Conservation (phyloP, 2,888 invertebrate species). For the Pachymerium ferrugineum region DNA sequence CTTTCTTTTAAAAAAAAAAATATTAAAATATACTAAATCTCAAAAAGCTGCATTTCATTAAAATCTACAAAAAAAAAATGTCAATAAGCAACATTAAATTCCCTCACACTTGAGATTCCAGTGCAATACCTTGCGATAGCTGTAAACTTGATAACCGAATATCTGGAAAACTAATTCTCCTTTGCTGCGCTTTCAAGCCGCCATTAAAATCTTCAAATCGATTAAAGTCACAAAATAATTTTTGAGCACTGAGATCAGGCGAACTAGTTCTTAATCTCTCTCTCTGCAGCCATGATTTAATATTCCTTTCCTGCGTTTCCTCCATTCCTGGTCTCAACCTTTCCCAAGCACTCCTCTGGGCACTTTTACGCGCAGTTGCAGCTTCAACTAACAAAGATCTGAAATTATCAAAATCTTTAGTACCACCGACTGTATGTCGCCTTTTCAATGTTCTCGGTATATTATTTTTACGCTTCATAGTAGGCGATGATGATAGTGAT, state of each 20-base stretch:
- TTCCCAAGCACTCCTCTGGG: conserved; percentile 45
- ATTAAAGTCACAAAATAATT: neutral
- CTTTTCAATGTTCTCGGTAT: conserved; percentile 57
- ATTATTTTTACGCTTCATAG: neutral
- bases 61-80: neutral
- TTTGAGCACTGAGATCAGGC: conserved; percentile 51
- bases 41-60: neutral
- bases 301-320: conserved; percentile 34
- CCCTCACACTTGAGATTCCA: conserved; percentile 30
- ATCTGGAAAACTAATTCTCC: neutral
- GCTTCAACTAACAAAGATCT: conserved; percentile 43
- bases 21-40: neutral
- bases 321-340: conserved; percentile 44
- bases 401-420: conserved; percentile 73
- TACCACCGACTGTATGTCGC: conserved; percentile 86
- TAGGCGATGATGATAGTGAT: neutral
- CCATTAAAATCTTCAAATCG: neutral
- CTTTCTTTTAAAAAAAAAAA: neutral
- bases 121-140: neutral
- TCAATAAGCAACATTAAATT: neutral
- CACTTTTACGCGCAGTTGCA: conserved; percentile 20
- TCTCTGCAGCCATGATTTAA: conserved; percentile 49
- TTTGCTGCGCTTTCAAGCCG: neutral
- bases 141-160: neutral
- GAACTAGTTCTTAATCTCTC: conserved; percentile 58